phyloP scores from a whole-genome alignment of 2,797 vertebrate genomes.

The Parotocinclus haroldoi region DNA sequence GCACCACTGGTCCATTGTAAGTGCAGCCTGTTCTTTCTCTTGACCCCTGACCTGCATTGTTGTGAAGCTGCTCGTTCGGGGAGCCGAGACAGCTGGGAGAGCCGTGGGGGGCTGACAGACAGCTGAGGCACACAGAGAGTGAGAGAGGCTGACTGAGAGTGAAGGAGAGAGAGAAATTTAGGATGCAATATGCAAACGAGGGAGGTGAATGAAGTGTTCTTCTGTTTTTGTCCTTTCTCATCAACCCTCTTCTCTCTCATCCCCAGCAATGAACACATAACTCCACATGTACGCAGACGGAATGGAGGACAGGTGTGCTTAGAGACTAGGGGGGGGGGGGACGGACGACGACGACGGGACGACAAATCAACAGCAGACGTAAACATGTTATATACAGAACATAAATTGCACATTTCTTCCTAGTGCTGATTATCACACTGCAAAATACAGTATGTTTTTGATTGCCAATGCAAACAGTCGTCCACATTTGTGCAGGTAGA shows the following conservation, averaged over 20 bases:
- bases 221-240: slow-evolving; percentile 32
- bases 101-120: slow-evolving; percentile 62
- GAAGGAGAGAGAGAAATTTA: slow-evolving; percentile 58
- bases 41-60: slow-evolving; percentile 79
- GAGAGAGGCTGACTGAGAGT: slow-evolving; percentile 49
- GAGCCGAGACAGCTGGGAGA: slow-evolving; percentile 78
- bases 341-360: slow-evolving; percentile 27
- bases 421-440: too few relatives aligned
- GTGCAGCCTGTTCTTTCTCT: slow-evolving; percentile 83
- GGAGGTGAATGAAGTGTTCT: slow-evolving; percentile 57
- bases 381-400: slow-evolving; percentile 55
- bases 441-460: too few relatives aligned
- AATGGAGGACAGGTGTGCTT: slow-evolving; percentile 50
- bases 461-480: too few relatives aligned
- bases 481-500: too few relatives aligned
- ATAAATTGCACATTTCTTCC: not conserved
- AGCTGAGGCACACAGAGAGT: slow-evolving; percentile 57
- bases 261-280: slow-evolving; percentile 60
- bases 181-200: slow-evolving; percentile 28
- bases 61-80: slow-evolving; percentile 67
- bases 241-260: slow-evolving; percentile 27
- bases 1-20: slow-evolving; percentile 78
- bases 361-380: slow-evolving; percentile 50
- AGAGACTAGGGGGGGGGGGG: slow-evolving; percentile 27
- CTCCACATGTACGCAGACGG: slow-evolving; percentile 46